Evolutionary conservation across 2,888 invertebrate species (phyloP).

Genomic region (Crepidodera aurea): DNA sequence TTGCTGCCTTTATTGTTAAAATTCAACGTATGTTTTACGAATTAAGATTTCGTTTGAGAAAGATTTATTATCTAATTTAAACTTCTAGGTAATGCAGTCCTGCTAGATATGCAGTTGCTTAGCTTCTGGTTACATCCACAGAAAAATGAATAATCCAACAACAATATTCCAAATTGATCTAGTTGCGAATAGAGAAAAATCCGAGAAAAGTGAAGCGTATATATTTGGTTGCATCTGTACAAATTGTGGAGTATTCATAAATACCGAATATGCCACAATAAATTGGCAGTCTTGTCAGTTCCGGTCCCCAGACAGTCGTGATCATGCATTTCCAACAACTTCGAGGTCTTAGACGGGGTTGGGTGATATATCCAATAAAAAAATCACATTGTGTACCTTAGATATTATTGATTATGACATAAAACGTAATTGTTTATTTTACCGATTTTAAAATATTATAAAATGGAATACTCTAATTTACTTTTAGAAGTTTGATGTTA

Average conservation of each 20-base stretch:
- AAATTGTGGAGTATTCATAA: constrained; percentile 60
- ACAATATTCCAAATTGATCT: constrained; percentile 6
- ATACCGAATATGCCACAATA: constrained; percentile 59
- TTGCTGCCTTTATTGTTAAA: too few species aligned
- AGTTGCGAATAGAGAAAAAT: constrained; percentile 17
- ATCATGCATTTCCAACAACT: constrained; percentile 56
- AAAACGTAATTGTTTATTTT: not conserved
- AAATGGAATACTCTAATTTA: not conserved
- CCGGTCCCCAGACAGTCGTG: constrained; percentile 58
- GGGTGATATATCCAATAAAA: constrained; percentile 16
- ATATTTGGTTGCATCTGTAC: constrained; percentile 52
- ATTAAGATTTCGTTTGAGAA: too few species aligned
- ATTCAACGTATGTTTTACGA: too few species aligned
- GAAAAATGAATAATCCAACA: not conserved
- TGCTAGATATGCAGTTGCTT: too few species aligned
- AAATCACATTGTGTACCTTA: constrained; percentile 28
- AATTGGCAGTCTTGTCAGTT: constrained; percentile 59
- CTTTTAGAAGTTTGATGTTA: not conserved
- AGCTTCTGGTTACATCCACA: too few species aligned
- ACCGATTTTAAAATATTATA: not conserved
- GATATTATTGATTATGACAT: constrained; percentile 14
- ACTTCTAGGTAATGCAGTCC: too few species aligned
- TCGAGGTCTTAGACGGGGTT: constrained; percentile 31
- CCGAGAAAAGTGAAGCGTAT: constrained; percentile 18
- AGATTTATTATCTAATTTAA: too few species aligned